Base-by-base conservation (phyloP, 2,888 invertebrate genomes). In the Polydrusus tereticollis region DNA sequence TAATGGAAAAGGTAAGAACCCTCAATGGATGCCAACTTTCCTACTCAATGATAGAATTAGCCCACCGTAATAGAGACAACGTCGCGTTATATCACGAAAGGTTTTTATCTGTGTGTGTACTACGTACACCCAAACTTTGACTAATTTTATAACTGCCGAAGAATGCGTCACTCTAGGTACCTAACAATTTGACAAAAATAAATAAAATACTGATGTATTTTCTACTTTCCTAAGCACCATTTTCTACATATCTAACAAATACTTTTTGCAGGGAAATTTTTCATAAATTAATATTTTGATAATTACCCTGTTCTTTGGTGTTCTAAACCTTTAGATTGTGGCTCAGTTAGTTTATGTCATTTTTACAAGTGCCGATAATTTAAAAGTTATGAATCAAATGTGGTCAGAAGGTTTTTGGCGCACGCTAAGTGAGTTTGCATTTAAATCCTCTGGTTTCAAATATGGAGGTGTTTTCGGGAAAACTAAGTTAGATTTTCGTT, bases 231-330 rank as follows among this genome's bases (percentile, higher is more conserved):
- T 55, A 55, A 55, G 52, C 52, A 55, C 52, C 52, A 55, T 55
- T 26, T 2, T 29, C 52, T 55, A 55, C 16, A 55, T 14, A 16
- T 23, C 8, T 55, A 29, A 29, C 21, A 50, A 23, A 23, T 50
- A 26, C 14, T 55, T 18, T 29, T 29, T 55, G 52, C 52, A 29
- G 52, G 52, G 29, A 55, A 16, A 16, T 29, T 55, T 55, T 29
- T 20, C 2, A 29, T 55, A 29, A 29, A 50, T 50, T 26, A 26
- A 6, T 26, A 50, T 0, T 29, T 55, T 8, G 16, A 12, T 16
- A 16, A 29, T 29, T 55, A 55, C 52, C 52, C 52, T 55, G 52
- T 55, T 33, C 26, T 1, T 55, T 55, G 52, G 52, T 55, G 52
- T 29, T 26, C 16, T 55, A 29, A 10, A 55, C 29, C 18, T 55